Conservation (phyloP, 2,797 vertebrate species). For the Scomberomorus guttatus region DNA sequence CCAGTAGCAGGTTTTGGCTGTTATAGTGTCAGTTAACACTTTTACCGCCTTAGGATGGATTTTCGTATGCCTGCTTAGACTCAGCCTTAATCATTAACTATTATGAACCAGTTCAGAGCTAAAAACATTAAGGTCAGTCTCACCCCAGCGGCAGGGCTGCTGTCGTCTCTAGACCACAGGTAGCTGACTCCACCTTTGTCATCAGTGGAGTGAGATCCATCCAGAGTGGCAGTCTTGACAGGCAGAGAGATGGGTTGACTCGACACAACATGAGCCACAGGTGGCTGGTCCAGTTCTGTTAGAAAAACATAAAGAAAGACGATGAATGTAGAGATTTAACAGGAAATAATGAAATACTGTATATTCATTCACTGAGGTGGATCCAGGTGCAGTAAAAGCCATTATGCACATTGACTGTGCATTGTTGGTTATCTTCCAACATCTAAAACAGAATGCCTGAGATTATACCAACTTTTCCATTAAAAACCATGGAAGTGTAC, state of each 20-base stretch:
- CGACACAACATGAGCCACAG: constrained; percentile 89
- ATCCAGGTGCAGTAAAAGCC: background rate
- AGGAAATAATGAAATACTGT: background rate
- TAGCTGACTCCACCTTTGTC: constrained; percentile 94
- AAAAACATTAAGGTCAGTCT: constrained; percentile 56
- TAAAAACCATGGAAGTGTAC: background rate
- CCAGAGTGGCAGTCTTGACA: constrained; percentile 87
- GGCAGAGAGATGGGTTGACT: constrained; percentile 90
- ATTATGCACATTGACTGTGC: too few relatives aligned
- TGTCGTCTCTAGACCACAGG: constrained; percentile 93
- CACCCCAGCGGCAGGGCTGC: constrained; percentile 96
- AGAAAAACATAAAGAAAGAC: background rate
- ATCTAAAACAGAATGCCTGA: background rate
- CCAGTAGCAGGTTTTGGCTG: background rate
- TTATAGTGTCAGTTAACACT: background rate
- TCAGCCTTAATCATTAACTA: background rate
- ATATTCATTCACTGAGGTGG: background rate
- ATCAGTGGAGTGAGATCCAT: constrained; percentile 93
- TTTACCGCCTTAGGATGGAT: background rate
- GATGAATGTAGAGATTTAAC: background rate
- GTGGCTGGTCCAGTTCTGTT: constrained; percentile 93
- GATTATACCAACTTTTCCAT: too few relatives aligned
- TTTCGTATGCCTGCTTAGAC: background rate
- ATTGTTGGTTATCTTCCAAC: too few relatives aligned
- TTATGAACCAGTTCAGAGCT: background rate